Conservation (phyloP, 1,140 invertebrate genomes). For the Diachasmimorpha longicaudata region DNA sequence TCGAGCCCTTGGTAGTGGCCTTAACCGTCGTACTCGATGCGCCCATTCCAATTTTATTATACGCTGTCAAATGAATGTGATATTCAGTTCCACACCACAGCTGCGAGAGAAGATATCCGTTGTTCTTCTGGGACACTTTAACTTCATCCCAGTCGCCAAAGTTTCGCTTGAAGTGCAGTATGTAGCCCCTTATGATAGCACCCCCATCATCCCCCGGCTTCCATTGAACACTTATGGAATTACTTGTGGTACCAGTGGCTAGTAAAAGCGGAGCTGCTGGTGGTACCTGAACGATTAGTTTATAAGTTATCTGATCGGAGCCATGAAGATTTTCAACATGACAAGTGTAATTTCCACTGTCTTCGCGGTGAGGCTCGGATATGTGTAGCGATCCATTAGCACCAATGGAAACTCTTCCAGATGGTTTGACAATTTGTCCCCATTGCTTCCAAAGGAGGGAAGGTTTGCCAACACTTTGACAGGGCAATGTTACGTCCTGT, state of each 20-base stretch:
- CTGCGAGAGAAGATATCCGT: constrained; percentile 77
- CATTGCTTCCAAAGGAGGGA: constrained; percentile 78
- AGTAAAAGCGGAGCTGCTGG: constrained; percentile 64
- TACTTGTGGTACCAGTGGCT: constrained; percentile 64
- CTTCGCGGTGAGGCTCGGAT: constrained; percentile 75
- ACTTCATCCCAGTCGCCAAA: constrained; percentile 88
- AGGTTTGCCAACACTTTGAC: constrained; percentile 81
- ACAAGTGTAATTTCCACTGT: constrained; percentile 92
- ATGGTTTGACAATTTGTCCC: constrained; percentile 72
- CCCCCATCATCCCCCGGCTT: constrained; percentile 64
- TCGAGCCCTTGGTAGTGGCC: constrained; percentile 82
- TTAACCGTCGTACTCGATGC: constrained; percentile 85
- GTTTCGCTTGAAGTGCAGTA: constrained; percentile 87
- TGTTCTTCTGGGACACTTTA: constrained; percentile 78
- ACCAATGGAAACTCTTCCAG: constrained; percentile 69
- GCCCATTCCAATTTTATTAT: constrained; percentile 87
- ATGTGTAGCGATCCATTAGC: constrained; percentile 76
- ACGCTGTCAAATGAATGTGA: constrained; percentile 86
- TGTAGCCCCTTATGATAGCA: constrained; percentile 71
- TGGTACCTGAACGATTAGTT: constrained; percentile 69
- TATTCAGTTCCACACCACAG: constrained; percentile 89
- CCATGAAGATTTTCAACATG: constrained; percentile 83
- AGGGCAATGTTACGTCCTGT: constrained; percentile 78
- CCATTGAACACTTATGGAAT: constrained; percentile 66
- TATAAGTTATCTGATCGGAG: constrained; percentile 82